These are phyloP conservation scores for Hyperoplus lanceolatus DNA, from an alignment of 2,797 vertebrate genomes.

Conservation along the genomic window DNA sequence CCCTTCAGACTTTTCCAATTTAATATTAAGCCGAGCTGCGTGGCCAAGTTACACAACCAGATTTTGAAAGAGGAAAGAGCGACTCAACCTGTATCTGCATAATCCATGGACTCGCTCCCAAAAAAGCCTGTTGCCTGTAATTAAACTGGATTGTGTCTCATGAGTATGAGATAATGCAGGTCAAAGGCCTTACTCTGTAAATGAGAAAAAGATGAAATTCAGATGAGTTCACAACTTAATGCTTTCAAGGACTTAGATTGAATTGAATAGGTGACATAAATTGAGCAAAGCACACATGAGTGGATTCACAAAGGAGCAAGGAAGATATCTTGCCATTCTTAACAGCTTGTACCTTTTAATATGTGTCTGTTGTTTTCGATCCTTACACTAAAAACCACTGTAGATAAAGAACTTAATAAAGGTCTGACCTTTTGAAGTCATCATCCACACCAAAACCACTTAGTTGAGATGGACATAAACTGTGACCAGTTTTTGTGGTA, in stretches of 20 bases:
- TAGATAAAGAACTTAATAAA: slow-evolving; percentile 2
- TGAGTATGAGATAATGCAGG: slow-evolving; percentile 51
- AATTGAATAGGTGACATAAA: slow-evolving; percentile 50
- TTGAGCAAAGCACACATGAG: slow-evolving; percentile 16
- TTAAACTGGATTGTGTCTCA: slow-evolving; percentile 51
- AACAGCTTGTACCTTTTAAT: background rate
- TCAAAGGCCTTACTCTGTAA: slow-evolving; percentile 48
- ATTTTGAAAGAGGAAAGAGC: slow-evolving; percentile 46
- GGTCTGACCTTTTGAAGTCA: background rate
- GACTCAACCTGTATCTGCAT: slow-evolving; percentile 64
- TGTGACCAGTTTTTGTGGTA: background rate
- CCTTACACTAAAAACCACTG: background rate
- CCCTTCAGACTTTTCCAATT: slow-evolving; percentile 31
- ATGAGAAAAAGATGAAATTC: slow-evolving; percentile 47
- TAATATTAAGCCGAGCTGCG: slow-evolving; percentile 48
- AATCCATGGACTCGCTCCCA: slow-evolving; percentile 72
- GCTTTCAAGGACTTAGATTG: slow-evolving; percentile 57
- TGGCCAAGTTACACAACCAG: slow-evolving; percentile 71
- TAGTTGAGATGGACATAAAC: too few species aligned
- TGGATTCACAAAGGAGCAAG: slow-evolving; percentile 12
- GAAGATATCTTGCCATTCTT: background rate
- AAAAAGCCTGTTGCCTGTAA: slow-evolving; percentile 57
- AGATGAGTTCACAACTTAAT: slow-evolving; percentile 54
- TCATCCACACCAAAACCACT: background rate
- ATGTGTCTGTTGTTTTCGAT: background rate